A percentile compares a stretch with the other conserved stretches of the same genome.
These are phyloP conservation scores for Leptinotarsa lineolata DNA, from an alignment of 1,140 invertebrate species.

Conservation along the genomic window DNA sequence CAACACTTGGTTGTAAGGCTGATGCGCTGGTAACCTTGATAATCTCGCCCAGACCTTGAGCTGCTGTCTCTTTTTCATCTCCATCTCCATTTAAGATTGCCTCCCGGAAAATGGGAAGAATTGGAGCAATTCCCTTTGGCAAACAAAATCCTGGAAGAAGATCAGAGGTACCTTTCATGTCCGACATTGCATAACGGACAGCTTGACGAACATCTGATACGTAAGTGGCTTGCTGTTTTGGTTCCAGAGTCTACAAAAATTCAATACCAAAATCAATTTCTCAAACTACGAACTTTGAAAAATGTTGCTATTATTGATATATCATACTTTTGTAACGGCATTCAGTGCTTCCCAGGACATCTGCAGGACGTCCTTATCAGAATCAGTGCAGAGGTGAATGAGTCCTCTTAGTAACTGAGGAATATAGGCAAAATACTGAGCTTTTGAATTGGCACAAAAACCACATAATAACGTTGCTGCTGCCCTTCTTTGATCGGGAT, in stretches of 20 bases:
- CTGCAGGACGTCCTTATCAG: constrained; percentile 79
- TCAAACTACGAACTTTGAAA: background rate
- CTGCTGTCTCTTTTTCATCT: constrained; percentile 93
- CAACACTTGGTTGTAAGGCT: constrained; percentile 91
- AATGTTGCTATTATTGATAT: background rate
- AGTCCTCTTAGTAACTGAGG: constrained; percentile 86
- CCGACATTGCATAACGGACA: constrained; percentile 84
- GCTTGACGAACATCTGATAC: constrained; percentile 90
- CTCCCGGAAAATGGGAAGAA: constrained; percentile 94
- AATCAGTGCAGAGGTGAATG: constrained; percentile 82
- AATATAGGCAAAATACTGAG: constrained; percentile 84
- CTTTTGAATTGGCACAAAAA: constrained; percentile 86
- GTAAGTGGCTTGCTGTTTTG: constrained; percentile 79
- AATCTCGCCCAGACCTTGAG: constrained; percentile 88
- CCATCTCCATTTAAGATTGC: constrained; percentile 92
- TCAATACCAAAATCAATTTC: background rate
- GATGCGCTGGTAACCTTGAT: constrained; percentile 83
- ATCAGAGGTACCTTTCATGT: constrained; percentile 72
- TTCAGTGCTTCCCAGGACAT: constrained; percentile 88
- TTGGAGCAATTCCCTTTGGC: constrained; percentile 88
- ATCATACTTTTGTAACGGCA: constrained; percentile 80
- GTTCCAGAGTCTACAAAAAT: constrained; percentile 69
- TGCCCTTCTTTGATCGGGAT: constrained; percentile 70
- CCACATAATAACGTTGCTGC: constrained; percentile 85
- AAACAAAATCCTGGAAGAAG: constrained; percentile 93